These are phyloP conservation scores for Hemibagrus wyckioides DNA, from an alignment of 2,113 vertebrate species.

Conservation along the genomic window DNA sequence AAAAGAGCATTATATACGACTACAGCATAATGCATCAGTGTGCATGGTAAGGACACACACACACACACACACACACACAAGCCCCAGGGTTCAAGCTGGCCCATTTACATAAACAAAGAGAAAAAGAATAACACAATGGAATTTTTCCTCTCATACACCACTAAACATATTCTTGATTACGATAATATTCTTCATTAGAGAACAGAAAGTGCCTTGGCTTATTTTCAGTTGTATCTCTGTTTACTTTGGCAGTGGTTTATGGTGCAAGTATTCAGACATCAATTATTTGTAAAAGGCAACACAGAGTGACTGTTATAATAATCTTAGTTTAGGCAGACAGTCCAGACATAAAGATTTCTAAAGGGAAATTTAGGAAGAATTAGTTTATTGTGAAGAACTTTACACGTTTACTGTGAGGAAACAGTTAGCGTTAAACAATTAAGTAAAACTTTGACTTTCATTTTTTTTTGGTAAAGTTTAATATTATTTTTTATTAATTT, in stretches of 20 bases:
- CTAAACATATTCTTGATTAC: slow-evolving; percentile 3
- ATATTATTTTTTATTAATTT: too few species aligned
- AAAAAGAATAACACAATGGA: slow-evolving; percentile 46
- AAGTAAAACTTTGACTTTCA: background rate
- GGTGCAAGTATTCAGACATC: background rate
- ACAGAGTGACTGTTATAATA: background rate
- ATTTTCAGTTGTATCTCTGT: background rate
- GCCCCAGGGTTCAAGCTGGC: slow-evolving; percentile 60
- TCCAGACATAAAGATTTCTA: background rate
- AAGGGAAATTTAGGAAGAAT: background rate
- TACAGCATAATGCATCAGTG: background rate
- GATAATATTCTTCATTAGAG: background rate
- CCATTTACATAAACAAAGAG: slow-evolving; percentile 62
- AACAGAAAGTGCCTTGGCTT: background rate
- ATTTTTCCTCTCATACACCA: background rate
- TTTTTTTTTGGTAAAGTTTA: background rate
- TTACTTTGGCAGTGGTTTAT: background rate
- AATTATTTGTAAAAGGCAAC: background rate
- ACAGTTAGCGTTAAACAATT: background rate
- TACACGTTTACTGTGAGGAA: background rate
- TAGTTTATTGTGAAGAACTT: too few species aligned
- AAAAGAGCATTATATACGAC: background rate
- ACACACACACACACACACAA: background rate
- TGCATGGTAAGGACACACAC: background rate
- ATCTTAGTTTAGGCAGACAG: background rate